Evolutionary conservation across 2,113 vertebrate genomes (phyloP).

Genomic region (Bostrychus sinensis): DNA sequence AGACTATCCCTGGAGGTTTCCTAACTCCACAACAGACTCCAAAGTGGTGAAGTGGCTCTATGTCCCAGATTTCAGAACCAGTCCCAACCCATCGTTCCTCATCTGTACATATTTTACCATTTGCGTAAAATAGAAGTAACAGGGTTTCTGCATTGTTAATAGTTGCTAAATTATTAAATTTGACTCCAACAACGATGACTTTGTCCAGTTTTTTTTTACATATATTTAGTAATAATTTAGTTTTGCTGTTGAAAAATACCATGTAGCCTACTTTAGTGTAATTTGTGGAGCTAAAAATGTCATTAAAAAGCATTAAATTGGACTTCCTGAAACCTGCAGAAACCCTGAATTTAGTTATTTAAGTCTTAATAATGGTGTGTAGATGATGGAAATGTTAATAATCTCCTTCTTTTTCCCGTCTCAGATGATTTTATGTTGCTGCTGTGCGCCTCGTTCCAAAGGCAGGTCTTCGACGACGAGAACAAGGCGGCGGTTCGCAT

Average conservation of each 20-base stretch:
- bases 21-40: constrained; percentile 85
- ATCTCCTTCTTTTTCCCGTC: not conserved
- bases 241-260: too few relatives aligned
- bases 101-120: constrained; percentile 84
- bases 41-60: constrained; percentile 98
- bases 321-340: too few relatives aligned
- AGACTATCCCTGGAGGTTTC: constrained; percentile 97
- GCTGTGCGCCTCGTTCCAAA: constrained; percentile 93
- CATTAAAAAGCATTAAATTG: too few relatives aligned
- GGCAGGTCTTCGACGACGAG: constrained; percentile 95
- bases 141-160: too few relatives aligned
- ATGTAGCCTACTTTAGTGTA: too few relatives aligned
- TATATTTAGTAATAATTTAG: too few relatives aligned
- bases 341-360: too few relatives aligned
- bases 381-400: not conserved
- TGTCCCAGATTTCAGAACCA: constrained; percentile 91
- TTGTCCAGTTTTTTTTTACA: too few relatives aligned
- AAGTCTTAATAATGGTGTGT: too few relatives aligned
- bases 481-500: constrained; percentile 91
- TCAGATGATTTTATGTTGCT: constrained; percentile 96
- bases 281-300: too few relatives aligned
- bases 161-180: too few relatives aligned
- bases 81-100: constrained; percentile 89
- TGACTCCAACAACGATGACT: too few relatives aligned
- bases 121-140: not conserved